These are phyloP conservation scores for Himalopsyche tibetana DNA, from an alignment of 2,888 invertebrate genomes.

Conservation along the genomic window DNA sequence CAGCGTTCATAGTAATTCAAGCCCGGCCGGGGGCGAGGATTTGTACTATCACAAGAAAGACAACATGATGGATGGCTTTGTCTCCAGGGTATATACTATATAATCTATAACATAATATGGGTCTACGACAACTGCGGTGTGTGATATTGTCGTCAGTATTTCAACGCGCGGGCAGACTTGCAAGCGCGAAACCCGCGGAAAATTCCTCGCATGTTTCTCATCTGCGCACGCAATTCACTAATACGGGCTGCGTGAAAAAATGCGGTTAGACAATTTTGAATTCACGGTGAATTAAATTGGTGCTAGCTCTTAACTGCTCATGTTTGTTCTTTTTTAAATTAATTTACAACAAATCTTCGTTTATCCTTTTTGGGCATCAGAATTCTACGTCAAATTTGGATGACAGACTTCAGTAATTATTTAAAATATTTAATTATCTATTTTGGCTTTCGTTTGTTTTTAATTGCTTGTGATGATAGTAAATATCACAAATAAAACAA, in stretches of 20 bases:
- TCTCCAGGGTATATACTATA: constrained; percentile 3
- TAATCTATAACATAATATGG: not conserved
- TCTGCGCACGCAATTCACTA: not conserved
- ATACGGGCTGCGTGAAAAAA: constrained; percentile 10
- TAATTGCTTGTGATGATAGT: too few species aligned
- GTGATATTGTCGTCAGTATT: constrained; percentile 13
- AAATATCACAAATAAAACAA: too few species aligned
- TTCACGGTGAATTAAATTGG: not conserved
- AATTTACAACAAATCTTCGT: too few species aligned
- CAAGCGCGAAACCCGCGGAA: constrained; percentile 43
- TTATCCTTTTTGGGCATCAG: too few species aligned
- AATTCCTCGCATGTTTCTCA: not conserved
- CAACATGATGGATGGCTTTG: constrained; percentile 18
- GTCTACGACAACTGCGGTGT: not conserved
- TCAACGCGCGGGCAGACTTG: constrained; percentile 11
- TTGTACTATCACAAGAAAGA: constrained; percentile 12
- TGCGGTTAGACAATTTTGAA: constrained; percentile 3
- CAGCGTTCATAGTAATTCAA: constrained; percentile 11
- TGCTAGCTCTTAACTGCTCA: not conserved
- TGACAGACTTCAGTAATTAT: too few species aligned
- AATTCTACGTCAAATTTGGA: too few species aligned
- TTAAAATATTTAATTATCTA: too few species aligned
- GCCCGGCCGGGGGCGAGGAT: not conserved
- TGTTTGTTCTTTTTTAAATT: not conserved
- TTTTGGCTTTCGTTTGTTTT: too few species aligned